Evolutionary conservation across 2,113 vertebrate genomes (phyloP), one percentile per base, ranked within the genome.

Genomic region (Riparia riparia): DNA sequence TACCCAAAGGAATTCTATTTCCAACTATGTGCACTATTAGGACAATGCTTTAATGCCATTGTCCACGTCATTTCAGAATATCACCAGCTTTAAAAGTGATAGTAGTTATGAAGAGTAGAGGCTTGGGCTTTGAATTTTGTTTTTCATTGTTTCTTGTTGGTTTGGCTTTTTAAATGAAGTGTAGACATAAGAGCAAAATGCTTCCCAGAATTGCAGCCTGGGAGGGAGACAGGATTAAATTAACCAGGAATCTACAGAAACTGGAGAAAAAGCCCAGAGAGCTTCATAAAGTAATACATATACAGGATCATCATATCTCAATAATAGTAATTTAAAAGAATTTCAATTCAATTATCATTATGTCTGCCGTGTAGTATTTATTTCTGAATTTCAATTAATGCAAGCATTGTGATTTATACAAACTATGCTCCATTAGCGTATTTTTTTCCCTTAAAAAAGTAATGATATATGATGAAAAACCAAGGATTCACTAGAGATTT

Each of bases 361-460:
- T n/a, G 19, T 68, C 71, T 94, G 64, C 42, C 42, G 8, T 45
- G 54, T 19, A 94, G n/a, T 70, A 90, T 44, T 89, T 83, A 87
- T 83, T 86, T 84, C 82, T 93, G 68, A 84, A 94, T 86, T 96
- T 95, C 71, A 90, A 31, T 93, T 93, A 83, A 93, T 74, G 86
- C 82, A 94, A 94, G 87, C 51, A 63, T 44, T 91, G 82, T 95
- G 93, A 94, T 92, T 96, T 95, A 93, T 57, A 96, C 87, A 98
- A 95, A 91, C 94, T 98, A 97, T 84, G 85, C 53, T 77, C 83
- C 64, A 91, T 93, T 93, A 97, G 82, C 50, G 69, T 54, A 89
- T 58, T 77, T 58, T 85, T 88, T 76, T 41, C 68, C 83, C 66
- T 77, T 89, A 77, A 95, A 86, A 85, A 95, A 70, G 91, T 91